Conservation (phyloP, 2,797 vertebrate genomes). For the Erethizon dorsatum region DNA sequence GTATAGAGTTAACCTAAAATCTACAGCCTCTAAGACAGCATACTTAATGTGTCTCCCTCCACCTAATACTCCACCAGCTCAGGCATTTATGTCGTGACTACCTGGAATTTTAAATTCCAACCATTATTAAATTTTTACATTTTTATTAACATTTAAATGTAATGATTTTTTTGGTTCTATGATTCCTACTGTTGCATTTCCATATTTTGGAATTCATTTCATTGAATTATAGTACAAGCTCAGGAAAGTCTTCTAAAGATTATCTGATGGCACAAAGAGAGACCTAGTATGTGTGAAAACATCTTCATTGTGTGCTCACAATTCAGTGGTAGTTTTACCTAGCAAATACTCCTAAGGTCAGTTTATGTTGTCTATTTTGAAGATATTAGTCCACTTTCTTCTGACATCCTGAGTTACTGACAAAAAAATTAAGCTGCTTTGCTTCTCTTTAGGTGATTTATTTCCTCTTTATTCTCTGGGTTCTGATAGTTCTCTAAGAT, state of each 20-base stretch:
- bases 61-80: neutral
- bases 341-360: constrained; percentile 6
- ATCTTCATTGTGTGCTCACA: neutral
- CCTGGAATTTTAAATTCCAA: neutral
- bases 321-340: neutral
- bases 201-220: neutral
- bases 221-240: neutral
- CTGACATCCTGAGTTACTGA: neutral
- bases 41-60: neutral
- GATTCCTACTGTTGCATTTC: neutral
- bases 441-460: neutral
- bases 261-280: neutral
- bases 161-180: neutral
- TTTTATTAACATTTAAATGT: neutral
- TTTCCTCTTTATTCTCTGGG: neutral
- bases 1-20: neutral
- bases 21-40: neutral
- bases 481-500: neutral
- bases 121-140: neutral
- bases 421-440: neutral
- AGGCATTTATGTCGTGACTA: neutral
- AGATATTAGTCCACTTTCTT: neutral
- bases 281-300: neutral
- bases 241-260: neutral
- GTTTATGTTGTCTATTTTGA: neutral